Conservation (phyloP, 2,888 invertebrate genomes). For the Caenorhabditis auriculariae region DNA sequence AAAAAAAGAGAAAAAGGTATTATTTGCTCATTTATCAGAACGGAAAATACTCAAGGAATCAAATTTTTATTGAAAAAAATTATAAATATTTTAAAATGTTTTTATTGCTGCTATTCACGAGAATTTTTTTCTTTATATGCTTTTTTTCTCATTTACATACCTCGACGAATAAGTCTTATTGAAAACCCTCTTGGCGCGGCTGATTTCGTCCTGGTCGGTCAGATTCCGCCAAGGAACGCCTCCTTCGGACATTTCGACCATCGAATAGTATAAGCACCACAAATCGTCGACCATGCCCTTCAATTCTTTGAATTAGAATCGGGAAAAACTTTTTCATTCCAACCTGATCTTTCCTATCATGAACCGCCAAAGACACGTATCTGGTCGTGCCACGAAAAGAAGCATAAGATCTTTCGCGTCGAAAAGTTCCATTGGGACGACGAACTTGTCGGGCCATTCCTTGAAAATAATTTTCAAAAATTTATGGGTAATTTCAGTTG, state of each 20-base stretch:
- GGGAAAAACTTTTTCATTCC: neutral
- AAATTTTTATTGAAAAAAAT: too few relatives aligned
- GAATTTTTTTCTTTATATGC: neutral
- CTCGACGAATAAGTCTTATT: slow-evolving; percentile 3
- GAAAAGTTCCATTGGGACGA: slow-evolving; percentile 36
- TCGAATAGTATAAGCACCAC: slow-evolving; percentile 47
- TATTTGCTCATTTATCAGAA: too few relatives aligned
- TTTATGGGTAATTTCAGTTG: neutral
- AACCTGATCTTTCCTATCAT: slow-evolving; percentile 45
- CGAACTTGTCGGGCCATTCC: slow-evolving; percentile 41
- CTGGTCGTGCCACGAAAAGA: slow-evolving; percentile 58
- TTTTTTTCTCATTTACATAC: slow-evolving; percentile 2
- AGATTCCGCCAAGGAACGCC: slow-evolving; percentile 50
- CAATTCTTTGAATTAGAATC: neutral
- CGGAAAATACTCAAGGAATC: too few relatives aligned
- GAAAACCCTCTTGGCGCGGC: slow-evolving; percentile 19
- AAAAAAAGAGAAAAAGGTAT: too few relatives aligned
- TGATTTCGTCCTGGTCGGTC: slow-evolving; percentile 46
- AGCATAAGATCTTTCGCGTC: slow-evolving; percentile 49
- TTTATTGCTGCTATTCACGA: neutral
- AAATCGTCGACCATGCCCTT: slow-evolving; percentile 53
- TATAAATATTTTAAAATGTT: too few relatives aligned
- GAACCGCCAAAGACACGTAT: slow-evolving; percentile 56
- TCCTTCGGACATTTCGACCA: slow-evolving; percentile 53
- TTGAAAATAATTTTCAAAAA: neutral